These are phyloP conservation scores for Ammospiza nelsoni DNA, from an alignment of 2,113 vertebrate species.

Conservation along the genomic window DNA sequence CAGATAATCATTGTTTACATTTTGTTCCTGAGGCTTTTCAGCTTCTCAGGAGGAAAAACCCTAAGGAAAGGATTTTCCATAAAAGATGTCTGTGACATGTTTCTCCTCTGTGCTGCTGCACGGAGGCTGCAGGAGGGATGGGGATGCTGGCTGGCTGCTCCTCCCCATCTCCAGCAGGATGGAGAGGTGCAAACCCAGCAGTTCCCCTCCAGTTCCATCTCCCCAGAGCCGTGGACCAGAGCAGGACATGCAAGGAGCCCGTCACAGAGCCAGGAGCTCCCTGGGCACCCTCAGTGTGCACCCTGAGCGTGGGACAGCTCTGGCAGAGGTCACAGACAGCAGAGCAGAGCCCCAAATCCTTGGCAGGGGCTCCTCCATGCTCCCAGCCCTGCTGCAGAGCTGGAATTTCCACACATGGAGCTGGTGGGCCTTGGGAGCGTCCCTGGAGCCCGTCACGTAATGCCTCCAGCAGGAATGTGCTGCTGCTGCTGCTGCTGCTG, in stretches of 20 bases:
- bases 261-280: fast-evolving
- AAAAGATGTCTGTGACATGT: no score
- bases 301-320: not conserved
- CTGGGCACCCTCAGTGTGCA: not conserved
- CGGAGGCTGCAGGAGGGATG: not conserved
- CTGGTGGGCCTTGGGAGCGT: slow-evolving; percentile 67
- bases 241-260: fast-evolving
- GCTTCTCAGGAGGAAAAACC: no score
- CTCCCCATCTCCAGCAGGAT: not conserved
- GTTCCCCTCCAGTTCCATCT: not conserved
- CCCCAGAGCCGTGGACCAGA: no score
- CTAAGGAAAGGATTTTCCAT: no score
- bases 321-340: not conserved
- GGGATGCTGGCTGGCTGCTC: not conserved
- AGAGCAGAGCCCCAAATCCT: not conserved
- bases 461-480: slow-evolving; percentile 80
- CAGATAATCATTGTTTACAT: no score
- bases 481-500: slow-evolving; percentile 29
- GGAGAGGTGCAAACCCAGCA: fast-evolving
- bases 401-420: slow-evolving; percentile 75
- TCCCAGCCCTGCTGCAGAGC: not conserved
- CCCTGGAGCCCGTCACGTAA: slow-evolving; percentile 78
- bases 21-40: no score
- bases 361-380: slow-evolving; percentile 17
- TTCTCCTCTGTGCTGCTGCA: not conserved